Percentiles rank a stretch among this genome's conserved stretches.
Evolutionary conservation across 2,113 vertebrate genomes (phyloP).

Genomic region (Dicrurus megarhynchus): DNA sequence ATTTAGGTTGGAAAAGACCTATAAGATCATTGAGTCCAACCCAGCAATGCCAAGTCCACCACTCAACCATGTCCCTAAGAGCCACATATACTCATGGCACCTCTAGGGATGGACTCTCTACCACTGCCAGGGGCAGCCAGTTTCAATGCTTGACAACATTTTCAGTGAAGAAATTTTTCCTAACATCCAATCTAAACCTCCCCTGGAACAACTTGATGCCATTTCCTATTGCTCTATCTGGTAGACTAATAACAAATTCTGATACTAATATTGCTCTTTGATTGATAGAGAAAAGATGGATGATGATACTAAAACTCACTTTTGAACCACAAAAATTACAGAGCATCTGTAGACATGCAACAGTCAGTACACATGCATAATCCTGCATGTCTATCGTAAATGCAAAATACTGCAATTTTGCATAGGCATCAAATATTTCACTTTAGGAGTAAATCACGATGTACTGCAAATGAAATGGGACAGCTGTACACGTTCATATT

Average conservation of each 20-base stretch:
- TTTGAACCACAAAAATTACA: neutral
- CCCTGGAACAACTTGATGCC: fast-evolving
- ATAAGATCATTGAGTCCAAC: neutral
- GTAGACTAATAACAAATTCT: neutral
- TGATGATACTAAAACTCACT: neutral
- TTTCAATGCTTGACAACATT: neutral
- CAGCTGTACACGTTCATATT: neutral
- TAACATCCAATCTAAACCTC: neutral
- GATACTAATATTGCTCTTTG: neutral
- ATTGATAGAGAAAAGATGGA: neutral
- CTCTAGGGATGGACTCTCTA: neutral
- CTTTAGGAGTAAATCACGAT: neutral
- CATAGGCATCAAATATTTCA: neutral
- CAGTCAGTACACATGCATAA: neutral
- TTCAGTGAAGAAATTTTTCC: neutral
- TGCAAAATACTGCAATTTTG: neutral
- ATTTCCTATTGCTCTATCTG: neutral
- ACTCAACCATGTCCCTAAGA: neutral
- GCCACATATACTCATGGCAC: neutral
- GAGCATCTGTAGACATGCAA: neutral
- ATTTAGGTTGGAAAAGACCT: neutral
- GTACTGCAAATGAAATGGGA: neutral
- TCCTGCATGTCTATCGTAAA: neutral
- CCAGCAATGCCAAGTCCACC: neutral
- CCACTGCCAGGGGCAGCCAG: too few species aligned